Evolutionary conservation across 1,140 invertebrate species (phyloP), one percentile per base, ranked within the genome.

Genomic region (Onthophagus taurus): DNA sequence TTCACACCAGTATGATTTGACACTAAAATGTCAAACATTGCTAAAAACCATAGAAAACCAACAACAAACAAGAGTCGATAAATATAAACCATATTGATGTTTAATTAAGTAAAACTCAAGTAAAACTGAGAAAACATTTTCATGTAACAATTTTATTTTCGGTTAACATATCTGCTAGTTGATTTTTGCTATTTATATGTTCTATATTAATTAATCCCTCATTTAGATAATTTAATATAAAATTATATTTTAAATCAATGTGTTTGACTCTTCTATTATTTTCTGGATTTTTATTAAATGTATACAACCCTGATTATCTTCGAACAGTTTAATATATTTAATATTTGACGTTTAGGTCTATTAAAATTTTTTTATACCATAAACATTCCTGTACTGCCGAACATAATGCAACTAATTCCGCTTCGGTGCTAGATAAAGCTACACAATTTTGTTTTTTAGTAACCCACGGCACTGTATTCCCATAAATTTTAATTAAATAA

Each of bases 251-350:
- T n/a, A 59, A 30, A 30, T 57, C 51, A 30, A 60, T 42, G 48
- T 60, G 56, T 37, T 59, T 59, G 8, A 56, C 37, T 31, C 55
- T 33, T 20, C 47, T 50, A 43, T 58, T 49, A 41, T 50, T 47
- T 37, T 47, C 47, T 16, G 45, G 45, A 42, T 70, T 68, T 42
- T 63, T 53, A 7, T 52, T 52, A 6, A 69, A 35, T 31, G 55
- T 50, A 69, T 60, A 5, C 52, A 50, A 21, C 52, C 52, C 46
- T 61, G 56, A 45, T 60, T 60, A 39, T 63, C 55, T 44, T 60
- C 46, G 35, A 26, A 52, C 17, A 59, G 23, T 34, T 29, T 43
- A 7, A 51, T 43, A 18, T 43, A 20, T 13, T 39, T 19, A 13
- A 35, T 14, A 26, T 44, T 36, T 19, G n/a, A 30, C 11, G 42